Evolutionary conservation across 2,797 vertebrate species (phyloP).

Genomic region (Coccyzus lansbergi): DNA sequence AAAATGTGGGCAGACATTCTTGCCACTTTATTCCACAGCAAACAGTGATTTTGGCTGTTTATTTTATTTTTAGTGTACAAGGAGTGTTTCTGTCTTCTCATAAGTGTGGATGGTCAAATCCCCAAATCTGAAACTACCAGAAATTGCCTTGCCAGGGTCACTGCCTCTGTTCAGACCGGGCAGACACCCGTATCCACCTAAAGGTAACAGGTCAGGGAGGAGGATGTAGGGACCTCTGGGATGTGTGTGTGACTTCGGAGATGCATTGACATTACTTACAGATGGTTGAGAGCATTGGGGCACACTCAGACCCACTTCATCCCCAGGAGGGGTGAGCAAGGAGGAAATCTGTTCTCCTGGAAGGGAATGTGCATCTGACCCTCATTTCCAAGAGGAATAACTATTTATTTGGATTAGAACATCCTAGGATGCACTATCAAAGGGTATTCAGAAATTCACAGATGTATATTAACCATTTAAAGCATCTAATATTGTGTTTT

Average conservation of each 20-base stretch:
- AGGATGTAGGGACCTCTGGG: accelerated
- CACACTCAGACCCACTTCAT: too few relatives aligned
- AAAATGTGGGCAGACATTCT: not conserved
- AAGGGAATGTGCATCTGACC: not conserved
- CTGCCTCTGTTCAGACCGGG: not conserved
- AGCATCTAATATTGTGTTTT: not conserved
- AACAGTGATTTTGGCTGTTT: not conserved
- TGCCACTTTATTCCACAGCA: not conserved
- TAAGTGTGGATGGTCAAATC: not conserved
- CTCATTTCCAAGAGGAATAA: not conserved
- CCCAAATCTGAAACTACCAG: not conserved
- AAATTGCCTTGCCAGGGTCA: not conserved
- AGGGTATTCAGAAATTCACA: not conserved
- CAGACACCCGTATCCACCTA: not conserved
- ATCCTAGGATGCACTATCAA: not conserved
- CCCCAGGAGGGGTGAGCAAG: not conserved
- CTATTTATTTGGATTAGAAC: not conserved
- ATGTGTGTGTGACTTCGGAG: accelerated
- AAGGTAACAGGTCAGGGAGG: too few relatives aligned
- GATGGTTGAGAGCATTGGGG: not conserved
- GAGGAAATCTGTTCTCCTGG: not conserved
- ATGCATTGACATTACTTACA: accelerated
- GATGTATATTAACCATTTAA: not conserved
- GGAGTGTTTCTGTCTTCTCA: not conserved
- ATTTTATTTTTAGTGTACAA: not conserved